phyloP scores from a whole-genome alignment of 1,140 invertebrate genomes.

The Gonioctena quinquepunctata region DNA sequence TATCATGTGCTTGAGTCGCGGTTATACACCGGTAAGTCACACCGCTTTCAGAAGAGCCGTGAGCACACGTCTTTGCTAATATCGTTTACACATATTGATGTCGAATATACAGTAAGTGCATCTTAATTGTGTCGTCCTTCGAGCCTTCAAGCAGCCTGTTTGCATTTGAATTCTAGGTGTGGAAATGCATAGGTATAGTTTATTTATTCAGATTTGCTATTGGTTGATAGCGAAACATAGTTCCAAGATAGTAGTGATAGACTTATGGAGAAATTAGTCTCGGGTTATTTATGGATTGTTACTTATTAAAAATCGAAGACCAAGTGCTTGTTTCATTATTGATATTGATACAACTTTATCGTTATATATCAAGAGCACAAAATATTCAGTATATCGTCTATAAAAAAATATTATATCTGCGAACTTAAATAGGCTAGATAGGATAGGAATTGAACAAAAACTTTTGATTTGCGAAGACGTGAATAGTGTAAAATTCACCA shows the following conservation, averaged over 20 bases:
- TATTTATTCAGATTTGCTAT: not conserved
- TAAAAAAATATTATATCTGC: too few relatives aligned
- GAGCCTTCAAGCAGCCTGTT: not conserved
- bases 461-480: too few relatives aligned
- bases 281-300: not conserved
- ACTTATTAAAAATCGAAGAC: too few relatives aligned
- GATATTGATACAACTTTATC: too few relatives aligned
- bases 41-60: slow-evolving; percentile 6
- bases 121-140: slow-evolving; percentile 3
- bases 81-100: slow-evolving; percentile 24
- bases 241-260: not conserved
- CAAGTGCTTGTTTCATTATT: too few relatives aligned
- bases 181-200: not conserved
- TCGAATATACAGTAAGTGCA: slow-evolving; percentile 14
- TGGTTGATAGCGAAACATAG: not conserved
- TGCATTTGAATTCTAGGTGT: not conserved
- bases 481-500: too few relatives aligned
- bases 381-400: too few relatives aligned
- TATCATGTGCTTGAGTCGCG: not conserved
- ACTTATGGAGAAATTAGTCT: not conserved
- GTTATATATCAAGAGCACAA: too few relatives aligned
- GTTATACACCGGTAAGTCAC: slow-evolving; percentile 24
- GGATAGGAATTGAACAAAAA: too few relatives aligned
- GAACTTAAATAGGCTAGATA: too few relatives aligned
- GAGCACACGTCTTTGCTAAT: slow-evolving; percentile 14